Conservation (phyloP, 1,140 invertebrate genomes). For the Drosophila neocordata region DNA sequence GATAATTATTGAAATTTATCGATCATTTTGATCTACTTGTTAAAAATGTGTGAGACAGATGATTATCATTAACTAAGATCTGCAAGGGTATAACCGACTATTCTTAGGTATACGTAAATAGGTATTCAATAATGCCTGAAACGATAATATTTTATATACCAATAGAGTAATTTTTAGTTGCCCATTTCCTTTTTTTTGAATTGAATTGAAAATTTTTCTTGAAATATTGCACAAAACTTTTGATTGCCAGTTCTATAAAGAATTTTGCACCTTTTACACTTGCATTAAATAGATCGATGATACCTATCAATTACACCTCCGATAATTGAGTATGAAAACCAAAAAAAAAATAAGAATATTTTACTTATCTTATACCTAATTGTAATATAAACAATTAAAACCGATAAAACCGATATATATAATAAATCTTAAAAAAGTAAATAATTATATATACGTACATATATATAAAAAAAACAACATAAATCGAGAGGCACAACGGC, state of each 20-base stretch:
- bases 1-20: too few relatives aligned
- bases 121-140: too few relatives aligned
- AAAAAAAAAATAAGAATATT: constrained; percentile 25
- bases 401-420: too few relatives aligned
- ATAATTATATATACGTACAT: not conserved
- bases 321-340: not conserved
- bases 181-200: not conserved
- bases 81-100: constrained; percentile 2
- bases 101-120: not conserved
- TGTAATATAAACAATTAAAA: too few relatives aligned
- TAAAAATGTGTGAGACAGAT: too few relatives aligned
- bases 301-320: not conserved
- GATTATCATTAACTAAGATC: too few relatives aligned
- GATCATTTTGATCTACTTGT: too few relatives aligned
- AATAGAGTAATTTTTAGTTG: not conserved
- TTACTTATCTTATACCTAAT: too few relatives aligned
- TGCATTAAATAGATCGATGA: not conserved
- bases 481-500: constrained; percentile 17
- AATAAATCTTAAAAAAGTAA: constrained; percentile 7
- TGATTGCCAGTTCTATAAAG: not conserved
- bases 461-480: constrained; percentile 1
- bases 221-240: not conserved
- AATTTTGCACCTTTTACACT: not conserved
- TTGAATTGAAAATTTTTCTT: not conserved
- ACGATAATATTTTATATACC: not conserved